Conservation (phyloP, 2,797 vertebrate species). For the Etheostoma perlongum region DNA sequence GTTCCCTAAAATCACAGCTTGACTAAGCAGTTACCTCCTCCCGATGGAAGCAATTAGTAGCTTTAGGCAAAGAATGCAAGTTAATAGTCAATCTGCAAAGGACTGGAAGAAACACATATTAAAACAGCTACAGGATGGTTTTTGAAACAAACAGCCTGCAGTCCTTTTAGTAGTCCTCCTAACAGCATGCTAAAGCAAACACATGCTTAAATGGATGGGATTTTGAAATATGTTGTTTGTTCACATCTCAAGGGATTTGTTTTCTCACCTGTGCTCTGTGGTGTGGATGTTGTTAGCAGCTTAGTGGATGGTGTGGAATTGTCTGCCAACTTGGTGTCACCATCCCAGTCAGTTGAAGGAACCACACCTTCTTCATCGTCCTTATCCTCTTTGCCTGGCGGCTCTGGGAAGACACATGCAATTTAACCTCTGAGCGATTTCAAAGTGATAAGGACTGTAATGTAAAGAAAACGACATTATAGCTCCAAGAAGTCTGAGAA, state of each 20-base stretch:
- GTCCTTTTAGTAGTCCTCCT: constrained; percentile 2
- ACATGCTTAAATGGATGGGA: constrained; percentile 1
- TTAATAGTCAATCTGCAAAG: constrained; percentile 25
- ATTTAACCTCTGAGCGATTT: constrained; percentile 50
- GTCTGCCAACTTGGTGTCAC: constrained; percentile 27
- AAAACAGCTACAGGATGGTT: constrained; percentile 23
- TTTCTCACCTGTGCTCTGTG: constrained; percentile 67
- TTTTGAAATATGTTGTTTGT: constrained; percentile 16
- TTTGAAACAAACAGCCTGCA: constrained; percentile 20
- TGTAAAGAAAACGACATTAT: constrained; percentile 19
- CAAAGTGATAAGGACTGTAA: constrained; percentile 20
- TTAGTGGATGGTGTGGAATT: constrained; percentile 30
- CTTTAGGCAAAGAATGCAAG: constrained; percentile 51
- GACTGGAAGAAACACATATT: constrained; percentile 25
- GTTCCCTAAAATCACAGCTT: constrained; percentile 35
- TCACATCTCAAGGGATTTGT: constrained; percentile 13
- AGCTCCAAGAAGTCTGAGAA: constrained; percentile 20
- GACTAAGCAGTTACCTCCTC: constrained; percentile 53
- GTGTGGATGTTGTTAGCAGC: constrained; percentile 36
- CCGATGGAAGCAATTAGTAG: constrained; percentile 73
- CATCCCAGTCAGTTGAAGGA: constrained; percentile 27
- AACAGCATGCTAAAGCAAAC: neutral
- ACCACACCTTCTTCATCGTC: constrained; percentile 50
- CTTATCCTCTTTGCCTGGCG: constrained; percentile 44
- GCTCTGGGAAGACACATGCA: constrained; percentile 67